A percentile compares a stretch with the other conserved stretches of the same genome.
Evolutionary conservation across 2,888 invertebrate genomes (phyloP).

Genomic region (Hymenopus coronatus): DNA sequence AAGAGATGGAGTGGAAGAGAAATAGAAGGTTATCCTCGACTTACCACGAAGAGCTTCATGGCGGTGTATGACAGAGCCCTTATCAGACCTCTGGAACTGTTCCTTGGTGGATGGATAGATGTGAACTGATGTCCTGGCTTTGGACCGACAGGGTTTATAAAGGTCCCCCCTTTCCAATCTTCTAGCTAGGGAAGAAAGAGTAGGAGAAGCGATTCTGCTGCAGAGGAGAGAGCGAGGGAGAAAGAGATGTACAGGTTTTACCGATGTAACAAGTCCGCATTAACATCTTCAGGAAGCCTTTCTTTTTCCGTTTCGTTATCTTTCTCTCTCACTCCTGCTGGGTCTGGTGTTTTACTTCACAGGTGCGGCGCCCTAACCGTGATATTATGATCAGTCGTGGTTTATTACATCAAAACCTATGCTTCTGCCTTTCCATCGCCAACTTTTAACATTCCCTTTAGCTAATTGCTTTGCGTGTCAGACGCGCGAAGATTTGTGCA

Average conservation of each 20-base stretch:
- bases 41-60: slow-evolving; percentile 23
- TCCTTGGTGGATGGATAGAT: slow-evolving; percentile 3
- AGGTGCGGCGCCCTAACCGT: background rate
- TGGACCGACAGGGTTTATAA: background rate
- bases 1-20: background rate
- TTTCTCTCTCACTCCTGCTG: background rate
- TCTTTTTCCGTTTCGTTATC: background rate
- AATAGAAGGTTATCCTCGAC: slow-evolving; percentile 23
- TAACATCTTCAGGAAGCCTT: background rate
- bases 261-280: background rate
- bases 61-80: background rate
- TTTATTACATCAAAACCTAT: background rate
- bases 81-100: background rate
- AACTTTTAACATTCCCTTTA: background rate
- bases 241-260: slow-evolving; percentile 2
- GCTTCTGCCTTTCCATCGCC: background rate
- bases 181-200: background rate
- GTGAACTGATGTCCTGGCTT: background rate
- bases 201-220: background rate
- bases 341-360: background rate
- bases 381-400: background rate
- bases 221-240: background rate
- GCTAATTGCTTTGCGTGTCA: background rate
- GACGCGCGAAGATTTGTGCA: too few species aligned
- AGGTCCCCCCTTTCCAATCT: background rate